Base-by-base conservation (phyloP, 2,888 invertebrate species). In the Acheta domesticus region DNA sequence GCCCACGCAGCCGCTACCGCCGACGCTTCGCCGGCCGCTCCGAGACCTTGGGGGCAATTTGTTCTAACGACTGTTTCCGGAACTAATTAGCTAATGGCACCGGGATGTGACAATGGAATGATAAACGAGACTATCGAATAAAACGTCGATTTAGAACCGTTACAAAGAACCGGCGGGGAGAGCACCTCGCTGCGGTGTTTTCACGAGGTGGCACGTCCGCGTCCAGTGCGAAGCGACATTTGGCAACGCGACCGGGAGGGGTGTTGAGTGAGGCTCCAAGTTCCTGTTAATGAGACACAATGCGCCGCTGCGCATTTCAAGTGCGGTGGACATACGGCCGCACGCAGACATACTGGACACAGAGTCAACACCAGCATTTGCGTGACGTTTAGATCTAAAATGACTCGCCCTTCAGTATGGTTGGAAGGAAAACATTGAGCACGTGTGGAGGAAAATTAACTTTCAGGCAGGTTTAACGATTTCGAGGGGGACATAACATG, bases 51-150 rank as follows among this genome's bases (percentile, higher is more conserved):
- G n/a, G 4, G 4, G n/a, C 62, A 62, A 62, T 62, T 62, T 62
- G 62, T 62, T 62, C 62, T n/a, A 62, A 62, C 62, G n/a, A 62
- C 62, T 62, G 62, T 62, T 62, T 62, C 62, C 62, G 62, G 62
- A 62, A 62, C 62, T 19, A 14, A 62, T 62, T 62, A 62, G 14
- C 62, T 62, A 62, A 62, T 62, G 62, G n/a, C 62, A 4, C n/a
- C 62, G 62, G 62, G 62, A 19, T 62, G 62, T 8, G 62, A 62
- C 36, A 36, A 36, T 62, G 62, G 62, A 62, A 62, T 62, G 62
- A 62, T 62, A 62, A 62, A 62, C 62, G 62, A 62, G 8, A n/a
- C 62, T 62, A 62, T 62, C 62, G 62, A 62, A n/a, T n/a, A 62
- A 62, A 14, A 62, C 62, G 62, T 19, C 14, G 62, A 62, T 62